A percentile compares a stretch with the other conserved stretches of the same genome.
Evolutionary conservation across 1,140 invertebrate species (phyloP).

Genomic region (Phthorimaea operculella): DNA sequence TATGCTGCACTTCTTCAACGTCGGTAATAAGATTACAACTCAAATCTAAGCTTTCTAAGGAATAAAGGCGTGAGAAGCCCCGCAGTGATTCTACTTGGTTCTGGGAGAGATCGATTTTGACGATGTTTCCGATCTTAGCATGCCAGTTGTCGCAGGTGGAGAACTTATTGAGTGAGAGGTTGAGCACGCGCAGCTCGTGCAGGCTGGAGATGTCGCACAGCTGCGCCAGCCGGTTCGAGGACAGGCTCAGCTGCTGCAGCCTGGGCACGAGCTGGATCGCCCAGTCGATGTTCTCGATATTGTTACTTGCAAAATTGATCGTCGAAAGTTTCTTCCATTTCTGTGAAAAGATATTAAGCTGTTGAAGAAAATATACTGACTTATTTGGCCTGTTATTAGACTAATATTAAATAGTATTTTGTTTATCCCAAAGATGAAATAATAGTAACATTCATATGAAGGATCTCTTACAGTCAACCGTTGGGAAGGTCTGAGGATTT

Average conservation of each 20-base stretch:
- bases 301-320: conserved; percentile 84
- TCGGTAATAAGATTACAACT: conserved; percentile 86
- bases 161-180: conserved; percentile 82
- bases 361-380: too few species aligned
- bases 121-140: conserved; percentile 88
- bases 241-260: conserved; percentile 77
- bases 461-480: too few species aligned
- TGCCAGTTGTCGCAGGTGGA: conserved; percentile 79
- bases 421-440: too few species aligned
- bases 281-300: conserved; percentile 81
- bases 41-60: conserved; percentile 85
- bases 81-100: conserved; percentile 82
- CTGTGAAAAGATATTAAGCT: conserved; percentile 41
- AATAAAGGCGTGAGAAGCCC: conserved; percentile 86
- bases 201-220: conserved; percentile 84
- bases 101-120: conserved; percentile 85
- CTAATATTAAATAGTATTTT: too few species aligned
- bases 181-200: conserved; percentile 79
- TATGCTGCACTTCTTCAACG: conserved; percentile 82
- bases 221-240: conserved; percentile 79
- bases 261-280: conserved; percentile 83
- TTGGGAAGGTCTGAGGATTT: too few species aligned
- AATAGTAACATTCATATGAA: too few species aligned
- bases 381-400: too few species aligned
- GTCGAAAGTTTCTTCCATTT: conserved; percentile 75